phyloP scores from a whole-genome alignment of 2,113 vertebrate genomes.

The Camarhynchus parvulus region DNA sequence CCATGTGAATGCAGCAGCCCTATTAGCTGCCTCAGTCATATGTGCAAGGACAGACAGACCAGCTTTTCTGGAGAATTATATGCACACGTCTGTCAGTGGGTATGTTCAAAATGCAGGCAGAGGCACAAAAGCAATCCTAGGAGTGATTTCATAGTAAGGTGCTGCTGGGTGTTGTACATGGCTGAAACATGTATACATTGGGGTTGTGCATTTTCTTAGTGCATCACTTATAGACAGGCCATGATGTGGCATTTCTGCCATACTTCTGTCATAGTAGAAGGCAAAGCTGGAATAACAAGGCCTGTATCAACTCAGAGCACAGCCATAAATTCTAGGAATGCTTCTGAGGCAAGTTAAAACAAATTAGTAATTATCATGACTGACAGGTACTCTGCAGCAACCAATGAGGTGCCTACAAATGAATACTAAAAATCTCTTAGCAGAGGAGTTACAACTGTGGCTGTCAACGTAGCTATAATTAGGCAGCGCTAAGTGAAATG shows the following conservation, averaged over 20 bases:
- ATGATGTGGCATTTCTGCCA: background rate
- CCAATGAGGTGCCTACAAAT: conserved; percentile 12
- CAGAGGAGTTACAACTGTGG: conserved; percentile 54
- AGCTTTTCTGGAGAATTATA: background rate
- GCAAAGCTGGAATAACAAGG: conserved; percentile 20
- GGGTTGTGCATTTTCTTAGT: background rate
- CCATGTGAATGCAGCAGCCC: background rate
- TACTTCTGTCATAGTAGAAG: background rate
- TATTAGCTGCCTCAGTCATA: background rate
- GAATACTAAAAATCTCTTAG: conserved; percentile 55
- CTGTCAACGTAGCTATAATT: conserved; percentile 58
- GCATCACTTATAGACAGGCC: background rate
- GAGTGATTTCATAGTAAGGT: background rate
- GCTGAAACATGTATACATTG: rapidly evolving
- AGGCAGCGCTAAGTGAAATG: conserved; percentile 38
- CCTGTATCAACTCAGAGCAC: background rate
- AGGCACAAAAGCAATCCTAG: background rate
- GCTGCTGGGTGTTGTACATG: background rate
- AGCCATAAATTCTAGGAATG: conserved; percentile 52
- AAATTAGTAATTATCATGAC: conserved; percentile 60
- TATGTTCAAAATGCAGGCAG: background rate
- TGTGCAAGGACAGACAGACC: background rate
- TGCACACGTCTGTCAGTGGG: background rate
- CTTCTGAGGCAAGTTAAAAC: conserved; percentile 62
- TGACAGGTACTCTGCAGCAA: conserved; percentile 35